Evolutionary conservation across 2,888 invertebrate species (phyloP).

Genomic region (Cataglyphis cursor): DNA sequence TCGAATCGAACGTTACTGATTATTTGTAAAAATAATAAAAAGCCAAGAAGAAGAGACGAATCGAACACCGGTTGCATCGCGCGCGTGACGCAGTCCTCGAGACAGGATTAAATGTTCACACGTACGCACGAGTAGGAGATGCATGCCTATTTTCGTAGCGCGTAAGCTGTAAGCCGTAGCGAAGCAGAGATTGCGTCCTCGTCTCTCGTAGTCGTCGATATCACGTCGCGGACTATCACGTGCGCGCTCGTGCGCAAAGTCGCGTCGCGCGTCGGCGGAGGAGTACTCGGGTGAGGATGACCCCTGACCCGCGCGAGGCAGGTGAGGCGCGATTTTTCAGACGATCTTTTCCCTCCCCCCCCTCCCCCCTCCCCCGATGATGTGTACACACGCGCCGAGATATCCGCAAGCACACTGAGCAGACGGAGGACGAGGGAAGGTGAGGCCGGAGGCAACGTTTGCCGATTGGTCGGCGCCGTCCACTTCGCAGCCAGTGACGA

Average conservation of each 20-base stretch:
- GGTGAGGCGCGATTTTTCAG: slow-evolving; percentile 82
- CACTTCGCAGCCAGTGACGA: slow-evolving; percentile 81
- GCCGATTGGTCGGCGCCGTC: slow-evolving; percentile 80
- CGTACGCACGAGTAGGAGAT: slow-evolving; percentile 22
- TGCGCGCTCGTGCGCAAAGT: slow-evolving; percentile 50
- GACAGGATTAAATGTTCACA: slow-evolving; percentile 12
- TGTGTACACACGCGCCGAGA: slow-evolving; percentile 74
- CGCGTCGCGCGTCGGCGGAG: slow-evolving; percentile 67
- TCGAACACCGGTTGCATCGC: neutral
- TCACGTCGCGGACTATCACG: slow-evolving; percentile 49
- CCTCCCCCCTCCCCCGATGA: neutral
- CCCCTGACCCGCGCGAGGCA: slow-evolving; percentile 80
- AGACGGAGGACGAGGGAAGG: slow-evolving; percentile 76
- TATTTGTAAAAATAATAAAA: neutral
- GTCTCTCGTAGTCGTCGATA: slow-evolving; percentile 39
- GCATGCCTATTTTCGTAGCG: slow-evolving; percentile 45
- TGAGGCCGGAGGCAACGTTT: slow-evolving; percentile 75
- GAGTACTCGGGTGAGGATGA: slow-evolving; percentile 71
- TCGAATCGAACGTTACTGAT: neutral
- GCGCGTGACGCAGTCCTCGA: neutral
- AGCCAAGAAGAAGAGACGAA: neutral
- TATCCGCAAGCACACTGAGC: slow-evolving; percentile 63
- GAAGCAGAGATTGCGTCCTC: slow-evolving; percentile 62
- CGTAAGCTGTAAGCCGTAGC: slow-evolving; percentile 8
- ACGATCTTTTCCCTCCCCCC: slow-evolving; percentile 62